Conservation (phyloP, 1,140 invertebrate genomes). For the Reticulitermes speratus region DNA sequence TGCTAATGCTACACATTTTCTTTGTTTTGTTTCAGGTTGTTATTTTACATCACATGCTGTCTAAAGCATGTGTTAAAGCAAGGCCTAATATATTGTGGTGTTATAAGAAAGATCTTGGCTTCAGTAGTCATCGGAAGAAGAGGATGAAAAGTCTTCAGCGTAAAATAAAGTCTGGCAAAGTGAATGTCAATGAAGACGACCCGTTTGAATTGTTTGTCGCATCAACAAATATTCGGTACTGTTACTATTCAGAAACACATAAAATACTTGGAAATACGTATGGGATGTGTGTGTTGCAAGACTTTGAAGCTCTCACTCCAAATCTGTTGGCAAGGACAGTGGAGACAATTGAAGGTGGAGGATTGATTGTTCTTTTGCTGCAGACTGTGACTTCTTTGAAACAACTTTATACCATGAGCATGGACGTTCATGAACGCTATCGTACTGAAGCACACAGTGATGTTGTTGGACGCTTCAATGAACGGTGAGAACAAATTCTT, state of each 20-base stretch:
- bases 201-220: slow-evolving; percentile 96
- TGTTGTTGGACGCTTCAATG: slow-evolving; percentile 93
- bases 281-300: slow-evolving; percentile 96
- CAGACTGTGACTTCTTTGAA: slow-evolving; percentile 84
- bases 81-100: slow-evolving; percentile 96
- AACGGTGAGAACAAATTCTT: slow-evolving; percentile 56
- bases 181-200: slow-evolving; percentile 93
- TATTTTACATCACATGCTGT: slow-evolving; percentile 95
- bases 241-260: slow-evolving; percentile 97
- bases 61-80: slow-evolving; percentile 89
- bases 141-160: slow-evolving; percentile 82
- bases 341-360: slow-evolving; percentile 98
- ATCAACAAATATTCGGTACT: slow-evolving; percentile 94
- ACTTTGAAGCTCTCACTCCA: slow-evolving; percentile 99
- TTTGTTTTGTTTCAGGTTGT: slow-evolving; percentile 66
- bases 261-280: slow-evolving; percentile 98
- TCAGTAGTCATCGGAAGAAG: slow-evolving; percentile 94
- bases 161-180: slow-evolving; percentile 85
- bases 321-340: slow-evolving; percentile 96
- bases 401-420: slow-evolving; percentile 94
- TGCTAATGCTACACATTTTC: too few species aligned
- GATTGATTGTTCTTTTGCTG: slow-evolving; percentile 83
- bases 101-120: slow-evolving; percentile 95
- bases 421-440: slow-evolving; percentile 97
- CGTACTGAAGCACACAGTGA: slow-evolving; percentile 93